Conservation (phyloP, 2,113 vertebrate genomes). For the Paramormyrops kingsleyae region DNA sequence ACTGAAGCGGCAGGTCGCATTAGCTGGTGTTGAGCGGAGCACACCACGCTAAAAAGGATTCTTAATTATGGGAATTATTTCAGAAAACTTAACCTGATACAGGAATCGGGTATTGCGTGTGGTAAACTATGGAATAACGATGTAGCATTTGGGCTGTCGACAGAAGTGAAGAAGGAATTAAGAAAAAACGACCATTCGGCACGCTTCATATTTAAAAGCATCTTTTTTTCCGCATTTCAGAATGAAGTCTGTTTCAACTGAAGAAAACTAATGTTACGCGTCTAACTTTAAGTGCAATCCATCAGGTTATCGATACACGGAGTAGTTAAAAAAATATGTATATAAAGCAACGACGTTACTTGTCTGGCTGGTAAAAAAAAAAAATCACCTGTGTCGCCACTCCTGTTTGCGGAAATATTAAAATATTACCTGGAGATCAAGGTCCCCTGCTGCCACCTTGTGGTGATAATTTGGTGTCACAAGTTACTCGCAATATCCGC, state of each 20-base stretch:
- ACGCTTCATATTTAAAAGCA: not conserved
- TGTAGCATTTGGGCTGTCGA: not conserved
- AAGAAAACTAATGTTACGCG: not conserved
- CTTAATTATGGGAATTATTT: not conserved
- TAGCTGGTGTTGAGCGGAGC: not conserved
- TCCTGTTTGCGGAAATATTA: not conserved
- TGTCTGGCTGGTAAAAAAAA: not conserved
- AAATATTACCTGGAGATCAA: not conserved
- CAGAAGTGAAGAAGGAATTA: not conserved
- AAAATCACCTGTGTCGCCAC: not conserved
- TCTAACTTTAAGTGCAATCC: not conserved
- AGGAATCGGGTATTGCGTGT: no score
- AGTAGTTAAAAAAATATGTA: not conserved
- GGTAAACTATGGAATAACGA: not conserved
- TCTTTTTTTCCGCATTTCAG: not conserved
- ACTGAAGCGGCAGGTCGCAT: not conserved
- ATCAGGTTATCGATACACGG: not conserved
- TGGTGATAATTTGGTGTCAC: not conserved
- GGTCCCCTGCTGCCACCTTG: not conserved
- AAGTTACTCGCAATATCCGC: not conserved
- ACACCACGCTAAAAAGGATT: not conserved
- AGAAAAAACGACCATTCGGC: not conserved
- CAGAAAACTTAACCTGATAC: not conserved
- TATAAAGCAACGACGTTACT: not conserved
- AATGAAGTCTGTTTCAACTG: not conserved